phyloP scores from a whole-genome alignment of 1,140 invertebrate genomes.

The Drosophila takahashii region DNA sequence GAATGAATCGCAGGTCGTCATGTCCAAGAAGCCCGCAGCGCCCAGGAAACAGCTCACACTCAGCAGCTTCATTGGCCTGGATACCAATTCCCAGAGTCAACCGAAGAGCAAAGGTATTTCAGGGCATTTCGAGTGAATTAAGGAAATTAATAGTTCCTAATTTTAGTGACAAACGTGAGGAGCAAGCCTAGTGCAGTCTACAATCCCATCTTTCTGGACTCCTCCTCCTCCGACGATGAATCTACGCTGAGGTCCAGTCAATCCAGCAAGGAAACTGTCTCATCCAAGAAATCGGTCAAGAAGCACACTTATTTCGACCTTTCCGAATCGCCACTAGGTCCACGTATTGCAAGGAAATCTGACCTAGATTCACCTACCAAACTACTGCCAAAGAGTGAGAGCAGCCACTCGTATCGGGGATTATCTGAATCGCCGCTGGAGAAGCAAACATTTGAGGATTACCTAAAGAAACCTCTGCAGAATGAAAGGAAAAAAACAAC shows the following conservation, averaged over 20 bases:
- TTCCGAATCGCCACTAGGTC: conserved; percentile 58
- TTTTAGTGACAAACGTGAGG: conserved; percentile 21
- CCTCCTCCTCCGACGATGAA: conserved; percentile 76
- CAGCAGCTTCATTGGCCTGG: conserved; percentile 54
- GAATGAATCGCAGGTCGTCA: conserved; percentile 54
- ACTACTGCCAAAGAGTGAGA: background rate
- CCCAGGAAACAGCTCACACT: conserved; percentile 56
- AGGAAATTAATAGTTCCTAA: background rate
- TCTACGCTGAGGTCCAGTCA: conserved; percentile 4
- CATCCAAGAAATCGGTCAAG: conserved; percentile 6
- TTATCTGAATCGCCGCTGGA: conserved; percentile 2
- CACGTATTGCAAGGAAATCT: conserved; percentile 1
- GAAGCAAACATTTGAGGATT: background rate
- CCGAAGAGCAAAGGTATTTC: conserved; percentile 12
- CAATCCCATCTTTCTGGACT: conserved; percentile 80
- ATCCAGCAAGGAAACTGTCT: conserved; percentile 25
- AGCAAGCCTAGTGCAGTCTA: conserved; percentile 33
- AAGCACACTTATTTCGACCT: conserved; percentile 54
- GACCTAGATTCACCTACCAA: background rate
- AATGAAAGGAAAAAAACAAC: background rate
- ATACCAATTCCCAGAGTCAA: conserved; percentile 27
- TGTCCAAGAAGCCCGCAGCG: conserved; percentile 25
- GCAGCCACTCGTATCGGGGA: background rate
- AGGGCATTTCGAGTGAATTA: background rate
- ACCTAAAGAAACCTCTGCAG: background rate